A percentile compares a stretch with the other conserved stretches of the same genome.
Conservation (phyloP, 2,888 invertebrate species). For the Aricia artaxerxes region DNA sequence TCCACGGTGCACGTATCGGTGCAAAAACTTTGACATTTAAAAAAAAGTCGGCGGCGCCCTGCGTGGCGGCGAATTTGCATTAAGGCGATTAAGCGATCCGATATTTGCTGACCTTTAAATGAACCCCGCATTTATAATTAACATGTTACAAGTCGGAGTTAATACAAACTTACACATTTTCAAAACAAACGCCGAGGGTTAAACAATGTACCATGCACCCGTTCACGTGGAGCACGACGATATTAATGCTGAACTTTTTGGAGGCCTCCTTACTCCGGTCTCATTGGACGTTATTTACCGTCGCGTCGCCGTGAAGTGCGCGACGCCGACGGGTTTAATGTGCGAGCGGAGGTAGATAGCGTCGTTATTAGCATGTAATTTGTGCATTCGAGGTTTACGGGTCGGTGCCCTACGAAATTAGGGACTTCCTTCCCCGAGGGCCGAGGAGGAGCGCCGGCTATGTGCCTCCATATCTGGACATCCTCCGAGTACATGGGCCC, state of each 20-base stretch:
- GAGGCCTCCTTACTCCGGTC: background rate
- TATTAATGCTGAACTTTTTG: background rate
- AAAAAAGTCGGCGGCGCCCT: constrained; percentile 21
- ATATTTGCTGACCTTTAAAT: constrained; percentile 38
- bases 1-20: background rate
- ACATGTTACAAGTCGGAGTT: constrained; percentile 27
- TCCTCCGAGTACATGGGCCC: constrained; percentile 20
- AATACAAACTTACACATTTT: constrained; percentile 27
- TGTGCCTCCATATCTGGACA: constrained; percentile 28
- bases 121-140: constrained; percentile 32
- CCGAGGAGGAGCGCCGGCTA: constrained; percentile 54
- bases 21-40: constrained; percentile 31
- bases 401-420: constrained; percentile 75
- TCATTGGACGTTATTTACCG: background rate
- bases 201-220: constrained; percentile 30
- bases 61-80: constrained; percentile 33
- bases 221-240: background rate
- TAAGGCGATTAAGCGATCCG: constrained; percentile 23
- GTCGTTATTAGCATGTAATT: constrained; percentile 78
- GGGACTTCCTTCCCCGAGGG: constrained; percentile 73
- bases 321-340: constrained; percentile 8
- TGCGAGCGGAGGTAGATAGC: constrained; percentile 41
- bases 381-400: constrained; percentile 70
- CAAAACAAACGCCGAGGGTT: constrained; percentile 23
- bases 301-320: background rate